Conservation (phyloP, 2,113 vertebrate species). For the Eclectus roratus region DNA sequence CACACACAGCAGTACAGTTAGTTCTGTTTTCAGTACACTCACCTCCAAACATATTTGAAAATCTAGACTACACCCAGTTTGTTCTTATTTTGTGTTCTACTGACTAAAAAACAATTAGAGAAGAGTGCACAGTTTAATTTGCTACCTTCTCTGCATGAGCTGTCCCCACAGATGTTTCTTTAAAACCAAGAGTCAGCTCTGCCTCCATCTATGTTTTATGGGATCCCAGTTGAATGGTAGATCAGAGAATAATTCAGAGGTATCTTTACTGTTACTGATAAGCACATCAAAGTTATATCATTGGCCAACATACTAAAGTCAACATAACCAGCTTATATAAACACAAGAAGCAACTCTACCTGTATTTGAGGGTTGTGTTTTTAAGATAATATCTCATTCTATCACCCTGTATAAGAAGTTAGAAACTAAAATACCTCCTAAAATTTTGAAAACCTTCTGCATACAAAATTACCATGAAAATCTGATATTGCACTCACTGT, state of each 20-base stretch:
- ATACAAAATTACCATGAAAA: neutral
- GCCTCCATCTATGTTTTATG: neutral
- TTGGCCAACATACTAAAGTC: neutral
- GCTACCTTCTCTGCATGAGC: neutral
- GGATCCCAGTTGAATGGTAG: neutral
- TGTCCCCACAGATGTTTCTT: neutral
- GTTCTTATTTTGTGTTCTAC: neutral
- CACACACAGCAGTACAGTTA: neutral
- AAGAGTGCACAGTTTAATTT: neutral
- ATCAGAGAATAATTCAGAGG: neutral
- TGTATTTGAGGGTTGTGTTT: neutral
- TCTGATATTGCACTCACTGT: neutral
- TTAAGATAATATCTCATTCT: neutral
- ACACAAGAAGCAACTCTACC: conserved; percentile 20
- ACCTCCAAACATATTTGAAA: neutral
- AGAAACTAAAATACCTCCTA: neutral
- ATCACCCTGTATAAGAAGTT: neutral
- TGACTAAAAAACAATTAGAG: neutral
- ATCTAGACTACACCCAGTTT: neutral
- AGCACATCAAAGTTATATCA: neutral
- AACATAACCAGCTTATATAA: neutral
- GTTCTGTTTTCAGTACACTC: neutral
- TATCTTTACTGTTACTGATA: neutral
- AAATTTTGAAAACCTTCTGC: neutral
- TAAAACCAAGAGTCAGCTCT: neutral